phyloP scores from a whole-genome alignment of 2,888 invertebrate genomes.

The Marronus borbonicus region DNA sequence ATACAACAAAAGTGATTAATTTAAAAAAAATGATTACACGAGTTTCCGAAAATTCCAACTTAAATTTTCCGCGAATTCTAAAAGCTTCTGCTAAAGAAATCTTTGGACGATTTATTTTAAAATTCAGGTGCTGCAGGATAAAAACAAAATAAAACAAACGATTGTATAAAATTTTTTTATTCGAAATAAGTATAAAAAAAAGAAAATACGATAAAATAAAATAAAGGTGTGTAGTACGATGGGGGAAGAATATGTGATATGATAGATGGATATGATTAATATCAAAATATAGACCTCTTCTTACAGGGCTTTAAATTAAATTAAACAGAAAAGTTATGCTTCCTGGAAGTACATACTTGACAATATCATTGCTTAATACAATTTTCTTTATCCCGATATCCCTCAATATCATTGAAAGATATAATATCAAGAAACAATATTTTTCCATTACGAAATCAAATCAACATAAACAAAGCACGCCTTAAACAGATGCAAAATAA shows the following conservation, averaged over 20 bases:
- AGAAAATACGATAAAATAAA: not conserved
- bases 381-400: not conserved
- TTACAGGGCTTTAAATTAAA: not conserved
- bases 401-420: not conserved
- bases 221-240: not conserved
- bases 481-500: no score
- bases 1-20: no score
- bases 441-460: not conserved
- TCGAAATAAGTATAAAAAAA: not conserved
- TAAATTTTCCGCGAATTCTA: no score
- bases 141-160: not conserved
- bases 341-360: not conserved
- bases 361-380: slow-evolving; percentile 1
- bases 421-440: slow-evolving; percentile 3
- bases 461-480: no score
- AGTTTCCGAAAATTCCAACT: no score
- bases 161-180: not conserved
- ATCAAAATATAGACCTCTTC: slow-evolving; percentile 18
- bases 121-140: no score
- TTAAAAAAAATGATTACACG: no score
- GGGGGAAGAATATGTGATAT: not conserved
- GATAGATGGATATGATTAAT: not conserved
- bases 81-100: no score
- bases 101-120: no score
- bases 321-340: not conserved